These are phyloP conservation scores for Drosophila tsacasi DNA, from an alignment of 1,140 invertebrate genomes.

Conservation along the genomic window DNA sequence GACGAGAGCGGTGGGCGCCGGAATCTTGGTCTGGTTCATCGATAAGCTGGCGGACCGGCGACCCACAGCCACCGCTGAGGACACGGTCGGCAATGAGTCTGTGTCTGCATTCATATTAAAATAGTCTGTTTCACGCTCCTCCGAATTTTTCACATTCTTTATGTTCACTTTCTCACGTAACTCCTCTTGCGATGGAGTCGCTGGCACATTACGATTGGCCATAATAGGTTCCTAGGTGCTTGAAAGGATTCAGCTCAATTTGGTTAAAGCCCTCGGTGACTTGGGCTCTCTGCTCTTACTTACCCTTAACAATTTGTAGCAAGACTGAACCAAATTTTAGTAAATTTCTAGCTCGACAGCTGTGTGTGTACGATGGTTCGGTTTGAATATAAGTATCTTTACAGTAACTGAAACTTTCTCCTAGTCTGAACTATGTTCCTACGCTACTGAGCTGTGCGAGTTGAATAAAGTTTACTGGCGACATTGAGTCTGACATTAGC, in stretches of 20 bases:
- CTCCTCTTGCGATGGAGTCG: constrained; percentile 44
- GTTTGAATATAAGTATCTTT: constrained; percentile 7
- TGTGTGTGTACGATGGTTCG: constrained; percentile 28
- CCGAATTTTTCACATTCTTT: constrained; percentile 31
- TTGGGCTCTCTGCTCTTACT: constrained; percentile 17
- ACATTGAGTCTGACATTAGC: neutral
- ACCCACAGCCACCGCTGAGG: neutral
- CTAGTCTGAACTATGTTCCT: constrained; percentile 22
- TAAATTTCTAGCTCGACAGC: constrained; percentile 27
- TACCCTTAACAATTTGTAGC: constrained; percentile 62
- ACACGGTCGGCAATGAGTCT: neutral
- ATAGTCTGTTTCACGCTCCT: constrained; percentile 13
- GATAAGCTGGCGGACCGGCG: neutral
- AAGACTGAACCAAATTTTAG: constrained; percentile 60
- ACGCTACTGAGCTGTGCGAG: constrained; percentile 3
- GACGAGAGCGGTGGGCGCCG: constrained; percentile 31
- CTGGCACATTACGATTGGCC: constrained; percentile 59
- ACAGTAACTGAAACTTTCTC: constrained; percentile 13
- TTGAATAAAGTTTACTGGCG: neutral
- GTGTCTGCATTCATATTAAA: neutral
- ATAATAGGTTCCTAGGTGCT: constrained; percentile 42
- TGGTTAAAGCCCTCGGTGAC: constrained; percentile 2
- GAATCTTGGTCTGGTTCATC: constrained; percentile 49
- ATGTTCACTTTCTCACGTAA: constrained; percentile 23
- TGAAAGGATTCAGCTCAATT: constrained; percentile 10